phyloP scores from a whole-genome alignment of 2,113 vertebrate genomes.

The Eidolon helvum region DNA sequence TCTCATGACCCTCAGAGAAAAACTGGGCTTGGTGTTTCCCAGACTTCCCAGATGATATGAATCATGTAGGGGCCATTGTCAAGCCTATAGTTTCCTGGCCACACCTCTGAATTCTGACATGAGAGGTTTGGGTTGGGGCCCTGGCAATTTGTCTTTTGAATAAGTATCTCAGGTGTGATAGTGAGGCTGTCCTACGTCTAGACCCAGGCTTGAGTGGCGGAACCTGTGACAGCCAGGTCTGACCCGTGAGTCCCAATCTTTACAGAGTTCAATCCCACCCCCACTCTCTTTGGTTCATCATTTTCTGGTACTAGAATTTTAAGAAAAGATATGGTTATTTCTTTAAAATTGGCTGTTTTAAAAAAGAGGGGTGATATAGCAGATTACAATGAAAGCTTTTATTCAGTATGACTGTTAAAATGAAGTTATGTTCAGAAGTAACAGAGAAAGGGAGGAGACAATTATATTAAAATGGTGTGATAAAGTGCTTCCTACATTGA shows the following conservation, averaged over 20 bases:
- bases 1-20: not conserved
- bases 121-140: not conserved
- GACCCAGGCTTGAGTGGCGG: not conserved
- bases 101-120: not conserved
- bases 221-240: not conserved
- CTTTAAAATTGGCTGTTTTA: not conserved
- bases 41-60: not conserved
- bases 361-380: not conserved
- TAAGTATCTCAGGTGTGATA: not conserved
- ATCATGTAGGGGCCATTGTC: not conserved
- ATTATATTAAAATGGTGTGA: not conserved
- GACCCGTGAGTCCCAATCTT: not conserved
- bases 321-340: not conserved
- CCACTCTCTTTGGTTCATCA: not conserved
- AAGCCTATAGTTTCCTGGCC: not conserved
- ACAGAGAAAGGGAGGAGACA: not conserved
- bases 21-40: not conserved
- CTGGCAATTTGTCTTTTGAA: not conserved
- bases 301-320: not conserved
- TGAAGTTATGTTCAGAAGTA: not conserved
- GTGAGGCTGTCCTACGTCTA: not conserved
- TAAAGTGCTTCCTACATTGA: not conserved
- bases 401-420: not conserved
- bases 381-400: not conserved
- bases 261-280: not conserved